Percentiles rank a stretch among this genome's conserved stretches.
phyloP scores from a whole-genome alignment of 2,888 invertebrate species.

The Dichetophora obliterata region DNA sequence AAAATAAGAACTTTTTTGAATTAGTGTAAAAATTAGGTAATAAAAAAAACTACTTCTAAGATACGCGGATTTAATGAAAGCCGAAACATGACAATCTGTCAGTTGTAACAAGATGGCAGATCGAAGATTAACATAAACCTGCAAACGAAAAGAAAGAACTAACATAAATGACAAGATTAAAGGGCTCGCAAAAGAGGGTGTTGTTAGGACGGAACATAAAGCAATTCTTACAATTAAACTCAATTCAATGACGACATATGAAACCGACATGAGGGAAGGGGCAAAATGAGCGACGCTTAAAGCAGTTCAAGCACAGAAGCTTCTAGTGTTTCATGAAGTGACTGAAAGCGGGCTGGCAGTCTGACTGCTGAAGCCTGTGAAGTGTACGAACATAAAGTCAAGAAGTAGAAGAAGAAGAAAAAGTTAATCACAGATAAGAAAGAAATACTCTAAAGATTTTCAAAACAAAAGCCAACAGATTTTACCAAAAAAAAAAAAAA shows the following conservation, averaged over 20 bases:
- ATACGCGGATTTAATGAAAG: too few species aligned
- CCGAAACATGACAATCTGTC: too few species aligned
- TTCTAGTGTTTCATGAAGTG: conserved; percentile 9
- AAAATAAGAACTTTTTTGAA: too few species aligned
- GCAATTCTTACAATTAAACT: too few species aligned
- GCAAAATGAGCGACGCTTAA: background rate
- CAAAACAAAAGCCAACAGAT: conserved; percentile 1
- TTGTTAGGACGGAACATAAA: background rate
- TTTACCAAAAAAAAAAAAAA: background rate
- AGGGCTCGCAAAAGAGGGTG: background rate
- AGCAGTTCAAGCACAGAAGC: background rate
- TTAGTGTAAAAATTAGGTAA: too few species aligned
- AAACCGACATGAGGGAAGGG: background rate
- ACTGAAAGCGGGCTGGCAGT: background rate
- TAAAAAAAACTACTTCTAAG: too few species aligned
- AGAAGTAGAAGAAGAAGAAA: background rate
- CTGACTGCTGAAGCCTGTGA: background rate
- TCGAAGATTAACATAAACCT: too few species aligned
- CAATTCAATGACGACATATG: background rate
- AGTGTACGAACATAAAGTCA: background rate
- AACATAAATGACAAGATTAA: background rate
- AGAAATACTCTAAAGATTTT: background rate
- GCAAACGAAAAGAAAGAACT: too few species aligned
- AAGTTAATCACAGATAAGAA: background rate
- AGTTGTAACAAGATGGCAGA: too few species aligned